These are phyloP conservation scores for Malaclemys terrapin DNA, from an alignment of 2,113 vertebrate genomes.

Conservation along the genomic window DNA sequence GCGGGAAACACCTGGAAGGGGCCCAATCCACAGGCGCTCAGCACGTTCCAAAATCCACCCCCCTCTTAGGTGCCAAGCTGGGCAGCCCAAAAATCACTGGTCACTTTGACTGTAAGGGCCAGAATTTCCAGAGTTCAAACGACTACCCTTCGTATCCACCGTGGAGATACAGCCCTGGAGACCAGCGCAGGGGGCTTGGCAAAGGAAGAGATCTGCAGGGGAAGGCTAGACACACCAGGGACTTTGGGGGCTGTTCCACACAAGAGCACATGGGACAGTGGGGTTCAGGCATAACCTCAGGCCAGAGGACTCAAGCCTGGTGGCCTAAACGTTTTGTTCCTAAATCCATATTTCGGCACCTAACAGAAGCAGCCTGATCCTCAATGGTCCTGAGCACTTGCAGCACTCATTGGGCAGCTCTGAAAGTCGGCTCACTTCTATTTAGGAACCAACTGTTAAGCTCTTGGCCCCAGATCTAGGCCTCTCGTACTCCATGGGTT, in stretches of 20 bases:
- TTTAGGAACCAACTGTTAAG: not conserved
- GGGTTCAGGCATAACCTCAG: not conserved
- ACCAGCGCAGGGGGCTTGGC: not conserved
- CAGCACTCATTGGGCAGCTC: not conserved
- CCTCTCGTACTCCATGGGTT: not conserved
- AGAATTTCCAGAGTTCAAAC: not conserved
- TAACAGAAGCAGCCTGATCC: not conserved
- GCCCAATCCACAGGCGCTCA: not conserved
- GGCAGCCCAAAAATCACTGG: not conserved
- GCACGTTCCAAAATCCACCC: not conserved
- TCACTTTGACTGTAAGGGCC: too few relatives aligned
- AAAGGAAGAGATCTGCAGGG: not conserved
- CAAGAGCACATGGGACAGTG: not conserved
- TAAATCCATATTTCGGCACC: not conserved
- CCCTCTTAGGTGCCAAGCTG: not conserved
- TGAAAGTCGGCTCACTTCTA: not conserved
- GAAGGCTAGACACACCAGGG: not conserved
- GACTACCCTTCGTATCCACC: not conserved
- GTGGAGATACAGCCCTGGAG: not conserved
- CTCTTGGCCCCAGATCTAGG: not conserved
- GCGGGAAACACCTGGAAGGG: not conserved
- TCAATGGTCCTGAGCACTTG: not conserved
- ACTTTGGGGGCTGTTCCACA: not conserved
- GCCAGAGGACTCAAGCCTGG: rapidly evolving
- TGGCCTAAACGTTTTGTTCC: not conserved